phyloP scores from a whole-genome alignment of 2,113 vertebrate genomes.

The Oriolus oriolus region DNA sequence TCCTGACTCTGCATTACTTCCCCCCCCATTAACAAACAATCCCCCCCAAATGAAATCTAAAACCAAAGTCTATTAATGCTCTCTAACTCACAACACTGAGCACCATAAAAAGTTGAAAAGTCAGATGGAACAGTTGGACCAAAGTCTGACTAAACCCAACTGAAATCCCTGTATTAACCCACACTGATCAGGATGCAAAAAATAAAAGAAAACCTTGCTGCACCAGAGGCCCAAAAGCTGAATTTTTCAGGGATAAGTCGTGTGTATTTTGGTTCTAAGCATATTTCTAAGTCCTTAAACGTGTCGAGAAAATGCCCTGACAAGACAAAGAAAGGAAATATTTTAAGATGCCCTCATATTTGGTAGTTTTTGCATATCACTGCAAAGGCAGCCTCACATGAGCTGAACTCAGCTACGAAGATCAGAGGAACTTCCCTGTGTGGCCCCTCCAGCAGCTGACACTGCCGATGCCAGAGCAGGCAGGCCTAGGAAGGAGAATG shows the following conservation, averaged over 20 bases:
- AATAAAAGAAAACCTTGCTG: neutral
- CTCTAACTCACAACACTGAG: neutral
- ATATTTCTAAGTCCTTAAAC: neutral
- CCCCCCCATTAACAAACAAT: neutral
- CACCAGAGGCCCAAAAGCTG: neutral
- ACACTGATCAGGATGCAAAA: neutral
- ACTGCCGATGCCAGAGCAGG: neutral
- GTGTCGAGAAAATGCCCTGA: neutral
- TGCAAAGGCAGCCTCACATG: neutral
- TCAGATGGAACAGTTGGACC: neutral
- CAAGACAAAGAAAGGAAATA: conserved; percentile 16
- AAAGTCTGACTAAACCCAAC: neutral
- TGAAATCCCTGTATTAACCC: neutral
- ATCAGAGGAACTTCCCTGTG: conserved; percentile 14
- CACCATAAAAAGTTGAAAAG: neutral
- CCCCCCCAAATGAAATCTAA: neutral
- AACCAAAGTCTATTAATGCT: neutral
- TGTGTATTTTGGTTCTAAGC: neutral
- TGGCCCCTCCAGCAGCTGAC: neutral
- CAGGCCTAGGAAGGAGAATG: neutral
- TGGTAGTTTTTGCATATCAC: neutral
- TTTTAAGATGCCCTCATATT: neutral
- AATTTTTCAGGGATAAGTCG: neutral
- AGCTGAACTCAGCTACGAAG: neutral
- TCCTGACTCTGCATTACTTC: neutral